Percentiles rank a stretch among this genome's conserved stretches.
Evolutionary conservation across 2,888 invertebrate species (phyloP).

Genomic region (Aethes cnicana): DNA sequence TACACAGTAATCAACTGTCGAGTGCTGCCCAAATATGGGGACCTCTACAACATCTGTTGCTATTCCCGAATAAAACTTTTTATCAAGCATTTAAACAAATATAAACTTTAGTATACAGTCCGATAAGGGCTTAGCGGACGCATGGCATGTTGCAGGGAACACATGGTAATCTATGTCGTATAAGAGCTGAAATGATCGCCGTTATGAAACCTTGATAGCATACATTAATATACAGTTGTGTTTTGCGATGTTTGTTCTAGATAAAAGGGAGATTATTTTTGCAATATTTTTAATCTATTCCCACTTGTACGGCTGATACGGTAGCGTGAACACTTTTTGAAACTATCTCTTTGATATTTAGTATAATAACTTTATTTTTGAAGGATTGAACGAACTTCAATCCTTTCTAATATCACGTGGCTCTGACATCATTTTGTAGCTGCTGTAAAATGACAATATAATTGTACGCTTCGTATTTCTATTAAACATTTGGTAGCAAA

Average conservation of each 20-base stretch:
- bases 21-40: constrained; percentile 69
- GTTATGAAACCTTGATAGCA: constrained; percentile 15
- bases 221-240: constrained; percentile 8
- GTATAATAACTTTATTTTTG: too few species aligned
- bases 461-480: too few species aligned
- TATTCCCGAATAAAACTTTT: constrained; percentile 20
- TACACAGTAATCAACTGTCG: constrained; percentile 69
- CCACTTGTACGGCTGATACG: too few species aligned
- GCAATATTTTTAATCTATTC: too few species aligned
- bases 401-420: too few species aligned
- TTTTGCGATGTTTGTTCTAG: constrained; percentile 9
- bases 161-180: constrained; percentile 27
- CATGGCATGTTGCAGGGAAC: constrained; percentile 7
- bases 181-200: constrained; percentile 15
- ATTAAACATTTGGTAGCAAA: too few species aligned
- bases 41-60: constrained; percentile 74
- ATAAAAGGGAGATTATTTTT: neutral
- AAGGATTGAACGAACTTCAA: too few species aligned
- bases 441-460: too few species aligned
- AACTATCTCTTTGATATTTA: too few species aligned
- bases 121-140: constrained; percentile 35
- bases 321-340: too few species aligned
- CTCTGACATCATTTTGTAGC: too few species aligned
- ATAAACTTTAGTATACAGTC: constrained; percentile 30
- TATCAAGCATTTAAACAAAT: constrained; percentile 16